A percentile compares a stretch with the other conserved stretches of the same genome.
Conservation (phyloP, 2,888 invertebrate genomes). For the Eubasilissa splendida region DNA sequence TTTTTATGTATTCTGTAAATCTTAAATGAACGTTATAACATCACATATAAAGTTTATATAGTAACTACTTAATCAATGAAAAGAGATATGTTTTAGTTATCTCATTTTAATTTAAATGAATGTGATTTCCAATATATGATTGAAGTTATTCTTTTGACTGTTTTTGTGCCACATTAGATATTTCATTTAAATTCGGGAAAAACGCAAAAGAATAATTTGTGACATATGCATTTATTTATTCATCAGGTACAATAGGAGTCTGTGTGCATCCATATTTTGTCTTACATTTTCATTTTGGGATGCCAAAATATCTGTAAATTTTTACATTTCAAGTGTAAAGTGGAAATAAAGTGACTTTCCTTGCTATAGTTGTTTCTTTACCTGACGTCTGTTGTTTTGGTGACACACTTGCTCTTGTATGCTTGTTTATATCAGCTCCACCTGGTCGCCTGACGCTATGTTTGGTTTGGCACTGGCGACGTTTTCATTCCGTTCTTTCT, state of each 20-base stretch:
- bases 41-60: conserved; percentile 29
- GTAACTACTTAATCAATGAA: conserved; percentile 10
- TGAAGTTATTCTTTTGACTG: conserved; percentile 12
- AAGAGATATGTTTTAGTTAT: conserved; percentile 55
- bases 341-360: conserved; percentile 61
- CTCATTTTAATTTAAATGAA: conserved; percentile 35
- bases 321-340: conserved; percentile 53
- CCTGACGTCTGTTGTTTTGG: conserved; percentile 73
- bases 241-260: conserved; percentile 28
- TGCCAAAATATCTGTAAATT: conserved; percentile 45
- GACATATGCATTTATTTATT: conserved; percentile 32
- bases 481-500: conserved; percentile 50
- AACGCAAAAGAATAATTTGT: neutral
- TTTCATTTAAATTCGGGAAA: neutral
- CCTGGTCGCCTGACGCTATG: conserved; percentile 56
- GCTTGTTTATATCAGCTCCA: conserved; percentile 63
- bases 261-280: conserved; percentile 39
- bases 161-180: conserved; percentile 9
- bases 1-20: conserved; percentile 52
- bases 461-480: conserved; percentile 60
- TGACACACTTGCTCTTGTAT: conserved; percentile 71
- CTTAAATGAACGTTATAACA: conserved; percentile 32
- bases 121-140: conserved; percentile 25
- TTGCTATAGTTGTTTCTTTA: conserved; percentile 67
- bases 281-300: conserved; percentile 40